phyloP scores from a whole-genome alignment of 2,888 invertebrate species.

The Tineola bisselliella region DNA sequence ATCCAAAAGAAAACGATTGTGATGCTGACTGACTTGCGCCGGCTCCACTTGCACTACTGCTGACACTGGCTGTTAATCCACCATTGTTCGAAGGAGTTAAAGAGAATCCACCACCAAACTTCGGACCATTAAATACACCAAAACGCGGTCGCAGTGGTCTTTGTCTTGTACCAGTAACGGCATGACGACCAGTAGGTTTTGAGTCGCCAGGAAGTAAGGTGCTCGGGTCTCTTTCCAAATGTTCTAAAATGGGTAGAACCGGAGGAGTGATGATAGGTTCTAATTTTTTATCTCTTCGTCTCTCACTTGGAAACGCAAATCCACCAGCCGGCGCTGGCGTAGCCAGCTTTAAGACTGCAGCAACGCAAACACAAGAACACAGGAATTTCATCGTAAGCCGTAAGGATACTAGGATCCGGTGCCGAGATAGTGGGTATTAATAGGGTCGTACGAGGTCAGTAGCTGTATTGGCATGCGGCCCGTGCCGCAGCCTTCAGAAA shows the following conservation, averaged over 20 bases:
- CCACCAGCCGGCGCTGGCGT: slow-evolving; percentile 41
- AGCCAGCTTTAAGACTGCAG: slow-evolving; percentile 26
- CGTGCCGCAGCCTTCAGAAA: slow-evolving; percentile 67
- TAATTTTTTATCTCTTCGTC: slow-evolving; percentile 39
- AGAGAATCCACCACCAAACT: slow-evolving; percentile 49
- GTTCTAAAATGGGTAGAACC: slow-evolving; percentile 56
- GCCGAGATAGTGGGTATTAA: slow-evolving; percentile 57
- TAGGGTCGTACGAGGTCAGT: slow-evolving; percentile 59
- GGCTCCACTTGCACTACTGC: slow-evolving; percentile 48
- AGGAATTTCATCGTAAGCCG: slow-evolving; percentile 49
- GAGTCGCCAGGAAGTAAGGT: slow-evolving; percentile 48
- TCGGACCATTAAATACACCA: slow-evolving; percentile 20
- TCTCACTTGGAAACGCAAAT: slow-evolving; percentile 51
- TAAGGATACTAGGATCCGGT: slow-evolving; percentile 41
- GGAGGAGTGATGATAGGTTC: slow-evolving; percentile 60
- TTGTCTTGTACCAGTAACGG: neutral
- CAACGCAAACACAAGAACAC: slow-evolving; percentile 36
- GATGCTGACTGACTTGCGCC: slow-evolving; percentile 57
- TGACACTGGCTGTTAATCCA: slow-evolving; percentile 51
- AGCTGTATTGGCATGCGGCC: slow-evolving; percentile 62
- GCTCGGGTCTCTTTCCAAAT: slow-evolving; percentile 60
- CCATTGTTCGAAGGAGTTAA: slow-evolving; percentile 49
- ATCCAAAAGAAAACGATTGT: slow-evolving; percentile 60
- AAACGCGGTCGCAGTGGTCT: slow-evolving; percentile 41
- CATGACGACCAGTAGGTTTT: slow-evolving; percentile 14